Evolutionary conservation across 2,888 invertebrate species (phyloP).

Genomic region (Parthenolecanium corni): DNA sequence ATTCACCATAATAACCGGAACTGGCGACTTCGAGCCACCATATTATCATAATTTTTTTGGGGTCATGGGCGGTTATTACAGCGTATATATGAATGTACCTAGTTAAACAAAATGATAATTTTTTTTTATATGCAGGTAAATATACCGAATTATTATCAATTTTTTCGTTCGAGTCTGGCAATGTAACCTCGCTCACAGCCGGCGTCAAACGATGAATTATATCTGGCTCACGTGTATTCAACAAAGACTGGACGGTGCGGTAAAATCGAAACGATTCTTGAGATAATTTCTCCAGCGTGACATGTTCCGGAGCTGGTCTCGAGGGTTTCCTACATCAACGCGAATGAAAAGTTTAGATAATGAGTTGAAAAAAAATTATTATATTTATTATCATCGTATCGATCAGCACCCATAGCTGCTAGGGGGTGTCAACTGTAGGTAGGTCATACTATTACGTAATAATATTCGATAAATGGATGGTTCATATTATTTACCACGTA

Average conservation of each 20-base stretch:
- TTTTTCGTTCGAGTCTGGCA: constrained; percentile 29
- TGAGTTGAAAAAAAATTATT: no score
- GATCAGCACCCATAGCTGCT: no score
- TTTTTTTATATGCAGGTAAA: not conserved
- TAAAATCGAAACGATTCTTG: constrained; percentile 55
- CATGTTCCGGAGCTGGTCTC: not conserved
- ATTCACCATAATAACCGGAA: no score
- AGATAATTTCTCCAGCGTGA: constrained; percentile 44
- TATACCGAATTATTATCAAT: constrained; percentile 33
- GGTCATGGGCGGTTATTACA: no score
- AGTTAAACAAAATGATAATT: no score
- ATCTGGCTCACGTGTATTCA: constrained; percentile 52
- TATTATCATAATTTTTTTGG: no score
- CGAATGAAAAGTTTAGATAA: constrained; percentile 9
- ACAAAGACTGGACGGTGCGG: constrained; percentile 52
- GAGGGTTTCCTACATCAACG: constrained; percentile 39
- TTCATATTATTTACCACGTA: not conserved
- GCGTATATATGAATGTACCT: no score
- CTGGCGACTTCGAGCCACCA: no score
- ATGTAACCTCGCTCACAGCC: constrained; percentile 28
- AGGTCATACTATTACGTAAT: no score
- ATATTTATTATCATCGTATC: no score
- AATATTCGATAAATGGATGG: no score
- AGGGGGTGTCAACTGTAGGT: no score
- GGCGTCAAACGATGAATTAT: constrained; percentile 38